A percentile compares a stretch with the other conserved stretches of the same genome.
phyloP scores from a whole-genome alignment of 2,797 vertebrate species.

The Rhodeus uyekii region DNA sequence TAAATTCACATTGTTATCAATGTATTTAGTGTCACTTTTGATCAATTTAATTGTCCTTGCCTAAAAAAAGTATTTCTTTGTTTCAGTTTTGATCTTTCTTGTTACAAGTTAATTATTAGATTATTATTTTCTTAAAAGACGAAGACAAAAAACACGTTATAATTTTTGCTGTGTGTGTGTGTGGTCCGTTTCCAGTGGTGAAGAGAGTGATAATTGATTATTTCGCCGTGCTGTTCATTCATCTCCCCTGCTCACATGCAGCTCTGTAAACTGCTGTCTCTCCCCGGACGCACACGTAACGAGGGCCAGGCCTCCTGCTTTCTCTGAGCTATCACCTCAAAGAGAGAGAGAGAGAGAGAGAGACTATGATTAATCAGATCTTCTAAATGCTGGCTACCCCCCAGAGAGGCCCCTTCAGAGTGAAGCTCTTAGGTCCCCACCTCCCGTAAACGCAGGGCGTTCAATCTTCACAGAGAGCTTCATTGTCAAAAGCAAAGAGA shows the following conservation, averaged over 20 bases:
- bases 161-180: conserved; percentile 4
- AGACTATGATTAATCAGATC: conserved; percentile 60
- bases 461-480: conserved; percentile 53
- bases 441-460: conserved; percentile 44
- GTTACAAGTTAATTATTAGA: background rate
- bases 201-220: conserved; percentile 56
- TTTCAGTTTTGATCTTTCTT: background rate
- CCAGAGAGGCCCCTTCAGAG: conserved; percentile 46
- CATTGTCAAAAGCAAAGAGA: conserved; percentile 46
- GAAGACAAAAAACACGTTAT: background rate
- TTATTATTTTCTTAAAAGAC: background rate
- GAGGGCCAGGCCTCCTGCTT: conserved; percentile 51
- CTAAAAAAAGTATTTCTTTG: background rate
- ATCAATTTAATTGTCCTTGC: background rate
- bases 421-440: conserved; percentile 53
- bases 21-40: background rate
- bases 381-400: conserved; percentile 55
- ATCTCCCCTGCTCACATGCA: conserved; percentile 42
- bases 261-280: conserved; percentile 48
- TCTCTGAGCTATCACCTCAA: conserved; percentile 47
- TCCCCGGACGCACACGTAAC: conserved; percentile 48
- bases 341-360: conserved; percentile 41
- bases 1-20: background rate
- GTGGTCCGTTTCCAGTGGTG: conserved; percentile 32
- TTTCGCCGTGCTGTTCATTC: conserved; percentile 48